Evolutionary conservation across 2,797 vertebrate species (phyloP).

Genomic region (Tangara arthus): DNA sequence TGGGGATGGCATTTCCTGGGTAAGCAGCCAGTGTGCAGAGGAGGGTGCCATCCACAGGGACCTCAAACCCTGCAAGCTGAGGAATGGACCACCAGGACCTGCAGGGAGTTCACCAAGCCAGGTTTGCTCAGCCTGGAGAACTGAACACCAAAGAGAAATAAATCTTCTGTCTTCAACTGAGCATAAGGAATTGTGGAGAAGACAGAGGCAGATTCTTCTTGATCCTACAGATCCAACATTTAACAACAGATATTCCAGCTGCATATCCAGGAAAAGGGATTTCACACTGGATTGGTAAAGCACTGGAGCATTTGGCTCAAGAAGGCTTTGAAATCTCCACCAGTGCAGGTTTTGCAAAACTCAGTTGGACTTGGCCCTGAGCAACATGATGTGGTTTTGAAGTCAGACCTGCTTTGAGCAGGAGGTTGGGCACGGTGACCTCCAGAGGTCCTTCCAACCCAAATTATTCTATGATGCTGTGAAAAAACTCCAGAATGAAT

Average conservation of each 20-base stretch:
- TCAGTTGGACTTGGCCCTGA: slow-evolving; percentile 15
- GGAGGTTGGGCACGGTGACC: not conserved
- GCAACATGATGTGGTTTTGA: slow-evolving; percentile 8
- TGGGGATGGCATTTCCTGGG: too few relatives aligned
- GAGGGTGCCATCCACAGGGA: not conserved
- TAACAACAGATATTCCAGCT: not conserved
- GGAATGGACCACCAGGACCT: not conserved
- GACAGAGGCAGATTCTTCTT: not conserved
- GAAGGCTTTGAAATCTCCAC: not conserved
- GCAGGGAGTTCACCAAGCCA: not conserved
- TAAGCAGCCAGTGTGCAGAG: not conserved
- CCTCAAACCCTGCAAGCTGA: not conserved
- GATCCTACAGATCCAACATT: not conserved
- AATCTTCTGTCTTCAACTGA: not conserved
- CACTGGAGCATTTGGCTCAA: not conserved
- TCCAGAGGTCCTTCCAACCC: slow-evolving; percentile 45
- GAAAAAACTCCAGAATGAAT: not conserved
- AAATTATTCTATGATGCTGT: not conserved
- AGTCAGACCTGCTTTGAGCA: slow-evolving; percentile 34
- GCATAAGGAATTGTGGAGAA: not conserved
- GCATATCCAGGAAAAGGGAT: not conserved
- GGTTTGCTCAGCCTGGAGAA: not conserved
- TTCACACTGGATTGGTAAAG: not conserved
- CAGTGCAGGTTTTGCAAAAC: not conserved
- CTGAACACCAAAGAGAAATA: not conserved